These are phyloP conservation scores for Euphydryas editha DNA, from an alignment of 2,888 invertebrate species.

Conservation along the genomic window DNA sequence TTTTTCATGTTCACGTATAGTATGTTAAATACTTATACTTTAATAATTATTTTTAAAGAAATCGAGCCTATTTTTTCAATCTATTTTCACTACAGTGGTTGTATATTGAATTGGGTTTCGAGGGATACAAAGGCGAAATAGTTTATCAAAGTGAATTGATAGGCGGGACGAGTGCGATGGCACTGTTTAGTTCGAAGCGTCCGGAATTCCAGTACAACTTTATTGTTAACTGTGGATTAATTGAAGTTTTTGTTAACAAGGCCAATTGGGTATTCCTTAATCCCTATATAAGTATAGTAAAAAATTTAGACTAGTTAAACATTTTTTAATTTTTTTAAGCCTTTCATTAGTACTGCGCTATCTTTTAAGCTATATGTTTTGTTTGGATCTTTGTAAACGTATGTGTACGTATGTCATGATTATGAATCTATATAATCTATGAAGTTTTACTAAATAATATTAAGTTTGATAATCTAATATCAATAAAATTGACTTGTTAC, in stretches of 20 bases:
- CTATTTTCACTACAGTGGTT: slow-evolving; percentile 4
- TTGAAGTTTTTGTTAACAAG: slow-evolving; percentile 5
- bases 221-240: slow-evolving; percentile 8
- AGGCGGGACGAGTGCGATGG: slow-evolving; percentile 21
- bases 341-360: too few relatives aligned
- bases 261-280: not conserved
- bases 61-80: slow-evolving; percentile 3
- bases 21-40: too few relatives aligned
- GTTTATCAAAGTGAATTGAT: slow-evolving; percentile 31
- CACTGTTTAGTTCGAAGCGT: slow-evolving; percentile 15
- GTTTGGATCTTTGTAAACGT: too few relatives aligned
- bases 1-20: too few relatives aligned
- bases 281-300: not conserved
- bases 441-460: too few relatives aligned
- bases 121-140: slow-evolving; percentile 24
- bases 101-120: slow-evolving; percentile 21
- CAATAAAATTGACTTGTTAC: too few relatives aligned
- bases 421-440: too few relatives aligned
- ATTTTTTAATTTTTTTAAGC: too few relatives aligned
- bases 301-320: not conserved
- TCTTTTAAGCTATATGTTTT: too few relatives aligned
- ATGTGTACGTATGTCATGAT: too few relatives aligned
- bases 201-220: slow-evolving; percentile 20
- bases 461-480: too few relatives aligned
- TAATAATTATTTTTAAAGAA: not conserved